Base-by-base conservation (phyloP, 2,888 invertebrate species). In the Zelleria hepariella region DNA sequence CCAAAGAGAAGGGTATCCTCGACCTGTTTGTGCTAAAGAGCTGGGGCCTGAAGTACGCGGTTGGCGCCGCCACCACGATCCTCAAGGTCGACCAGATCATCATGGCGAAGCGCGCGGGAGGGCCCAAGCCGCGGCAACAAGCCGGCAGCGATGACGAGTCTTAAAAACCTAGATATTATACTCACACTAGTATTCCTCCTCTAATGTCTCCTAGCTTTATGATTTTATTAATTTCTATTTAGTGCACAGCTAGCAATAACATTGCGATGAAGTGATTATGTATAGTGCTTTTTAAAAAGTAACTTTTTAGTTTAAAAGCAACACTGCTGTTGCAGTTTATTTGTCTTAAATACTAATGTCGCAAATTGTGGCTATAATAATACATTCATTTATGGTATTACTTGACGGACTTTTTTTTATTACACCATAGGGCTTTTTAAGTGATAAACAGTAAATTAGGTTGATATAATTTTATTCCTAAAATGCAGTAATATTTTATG, bases 21-120 rank as follows among this genome's bases (percentile, higher is more conserved):
- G 98, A 98, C 90, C 89, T 96, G 61, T 98, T 92, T 78, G 78
- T 94, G 53, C 91, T 94, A 25, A 99, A 99, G 81, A 90, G 92
- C 74, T 99, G 98, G 98, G 98, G 94, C 2, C 86, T 99, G 59
- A 98, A 98, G 79, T 98, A 99, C 85, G 98, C 99, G 0, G 95
- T 97, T 0, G 93, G 95, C 63, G 97, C 98, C 1, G 97, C 98
- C 0, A 93, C 94, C 62, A 98, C 98, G 0, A 95, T 98, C 66
- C 91, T 99, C 26, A 94, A 95, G 78, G 96, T 99, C 25, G 98
- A 98, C 86, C 97, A 98, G 88, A 98, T 99, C 67, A 98, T 99
- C 66, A 98, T 98, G 98, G 97, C 98, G 0, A 98, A 98, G 87
- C 92, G 95, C 69, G 98, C 98, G 18, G 98, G 98, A 54, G 98